Base-by-base conservation (phyloP, 2,888 invertebrate genomes). In the Nomada goodeniana region DNA sequence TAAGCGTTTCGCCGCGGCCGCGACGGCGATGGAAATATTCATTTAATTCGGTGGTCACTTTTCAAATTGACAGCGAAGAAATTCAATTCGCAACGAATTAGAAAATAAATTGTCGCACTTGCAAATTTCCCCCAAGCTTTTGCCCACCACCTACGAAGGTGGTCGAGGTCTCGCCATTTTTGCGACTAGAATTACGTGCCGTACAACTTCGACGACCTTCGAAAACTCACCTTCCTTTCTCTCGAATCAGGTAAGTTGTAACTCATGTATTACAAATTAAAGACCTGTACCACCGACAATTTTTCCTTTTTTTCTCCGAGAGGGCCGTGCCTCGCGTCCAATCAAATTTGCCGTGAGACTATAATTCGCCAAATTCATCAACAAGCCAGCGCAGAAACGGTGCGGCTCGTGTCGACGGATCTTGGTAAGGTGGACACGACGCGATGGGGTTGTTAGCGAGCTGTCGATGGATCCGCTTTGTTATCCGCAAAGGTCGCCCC, bases 381-480 rank as follows among this genome's bases (percentile, higher is more conserved):
- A 47, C 47, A 15, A 47, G 3, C 57, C 44, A 29, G 36, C 53
- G 44, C 69, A 75, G 59, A 52, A 79, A 52, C 71, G 84, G 67
- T 47, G 72, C 63, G 4, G 80, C 84, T 70, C 59, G 65, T 71
- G 59, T 75, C 71, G 55, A 50, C 52, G 53, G 52, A 73, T 85
- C 82, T 81, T 73, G 72, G 70, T 60, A 67, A 82, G 76, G 76
- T 85, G 83, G 83, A 87, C 89, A 86, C 60, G 89, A 89, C 36
- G 88, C 85, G 57, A 57, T 57, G 88, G 89, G 89, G 89, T 93
- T 91, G 91, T 93, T 92, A 93, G 91, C 86, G 88, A 90, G 88
- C 89, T 89, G 91, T 91, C 92, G 91, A 92, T 92, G 90, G 87
- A 82, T 89, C 83, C 83, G 86, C 90, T 92, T 93, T 91, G 92